Conservation (phyloP, 2,797 vertebrate genomes). For the Eremophila alpestris region DNA sequence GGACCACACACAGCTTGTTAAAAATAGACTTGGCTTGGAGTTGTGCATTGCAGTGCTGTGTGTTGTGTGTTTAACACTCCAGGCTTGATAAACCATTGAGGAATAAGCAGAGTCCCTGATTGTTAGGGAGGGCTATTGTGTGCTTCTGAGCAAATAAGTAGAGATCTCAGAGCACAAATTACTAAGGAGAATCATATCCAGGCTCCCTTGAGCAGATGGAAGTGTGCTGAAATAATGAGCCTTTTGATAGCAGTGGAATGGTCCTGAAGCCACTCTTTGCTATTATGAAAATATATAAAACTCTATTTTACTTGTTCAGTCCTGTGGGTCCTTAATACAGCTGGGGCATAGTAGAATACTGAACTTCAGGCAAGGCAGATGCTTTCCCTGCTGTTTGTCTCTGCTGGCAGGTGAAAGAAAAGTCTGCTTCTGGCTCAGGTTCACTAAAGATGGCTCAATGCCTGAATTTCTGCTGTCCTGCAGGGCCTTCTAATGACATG, state of each 20-base stretch:
- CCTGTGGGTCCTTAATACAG: neutral
- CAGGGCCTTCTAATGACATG: neutral
- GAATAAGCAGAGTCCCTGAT: neutral
- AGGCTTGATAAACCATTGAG: neutral
- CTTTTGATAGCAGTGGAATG: neutral
- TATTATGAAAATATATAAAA: neutral
- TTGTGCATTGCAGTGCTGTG: fast-evolving
- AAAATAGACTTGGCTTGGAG: neutral
- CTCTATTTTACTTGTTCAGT: neutral
- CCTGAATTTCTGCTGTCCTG: conserved; percentile 20
- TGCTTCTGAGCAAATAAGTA: neutral
- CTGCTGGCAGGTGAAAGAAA: neutral
- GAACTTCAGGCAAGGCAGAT: neutral
- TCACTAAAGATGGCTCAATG: neutral
- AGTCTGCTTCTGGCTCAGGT: neutral
- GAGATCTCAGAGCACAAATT: neutral
- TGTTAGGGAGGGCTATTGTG: neutral
- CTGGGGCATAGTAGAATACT: neutral
- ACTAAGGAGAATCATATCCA: neutral
- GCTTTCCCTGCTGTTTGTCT: neutral
- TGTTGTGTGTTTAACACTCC: neutral
- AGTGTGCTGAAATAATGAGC: neutral
- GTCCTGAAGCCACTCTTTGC: neutral
- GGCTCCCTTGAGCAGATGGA: neutral
- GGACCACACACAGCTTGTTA: conserved; percentile 10